Conservation (phyloP, 37 sponge, comb jelly and placozoan species). For the Ephydatia muelleri region DNA sequence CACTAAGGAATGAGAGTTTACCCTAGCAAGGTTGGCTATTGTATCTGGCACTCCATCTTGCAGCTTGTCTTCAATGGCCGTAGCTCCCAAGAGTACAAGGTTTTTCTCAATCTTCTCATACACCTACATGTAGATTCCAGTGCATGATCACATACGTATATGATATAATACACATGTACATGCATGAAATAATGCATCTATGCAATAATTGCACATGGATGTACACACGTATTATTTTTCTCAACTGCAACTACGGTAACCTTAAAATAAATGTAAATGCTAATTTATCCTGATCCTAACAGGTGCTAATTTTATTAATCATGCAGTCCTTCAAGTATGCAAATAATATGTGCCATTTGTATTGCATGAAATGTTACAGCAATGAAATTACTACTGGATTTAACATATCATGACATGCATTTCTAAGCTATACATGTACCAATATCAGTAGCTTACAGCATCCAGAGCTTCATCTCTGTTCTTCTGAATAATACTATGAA, state of each 20-base stretch:
- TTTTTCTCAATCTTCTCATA: conserved; percentile 89
- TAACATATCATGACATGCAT: too few relatives aligned
- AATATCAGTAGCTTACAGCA: conserved; percentile 21
- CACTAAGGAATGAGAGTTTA: not conserved
- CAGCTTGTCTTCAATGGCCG: conserved; percentile 98
- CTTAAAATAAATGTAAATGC: too few relatives aligned
- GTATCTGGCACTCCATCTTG: conserved; percentile 99
- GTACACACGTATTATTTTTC: too few relatives aligned
- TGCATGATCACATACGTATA: not conserved
- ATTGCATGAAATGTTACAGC: too few relatives aligned
- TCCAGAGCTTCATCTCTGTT: conserved; percentile 64
- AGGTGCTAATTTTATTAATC: too few relatives aligned
- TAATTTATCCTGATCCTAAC: too few relatives aligned
- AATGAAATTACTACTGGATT: too few relatives aligned
- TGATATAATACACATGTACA: too few relatives aligned
- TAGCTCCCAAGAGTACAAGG: conserved; percentile 81
- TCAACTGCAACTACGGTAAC: too few relatives aligned
- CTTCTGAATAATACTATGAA: conserved; percentile 46
- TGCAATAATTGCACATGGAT: too few relatives aligned
- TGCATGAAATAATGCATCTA: not conserved
- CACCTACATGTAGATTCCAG: conserved; percentile 70
- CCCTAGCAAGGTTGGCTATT: conserved; percentile 91
- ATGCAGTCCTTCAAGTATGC: too few relatives aligned
- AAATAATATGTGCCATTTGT: too few relatives aligned
- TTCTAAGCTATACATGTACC: not conserved